Evolutionary conservation across 1,140 invertebrate genomes (phyloP), one percentile per base, ranked within the genome.

Genomic region (Lethrus apterus): DNA sequence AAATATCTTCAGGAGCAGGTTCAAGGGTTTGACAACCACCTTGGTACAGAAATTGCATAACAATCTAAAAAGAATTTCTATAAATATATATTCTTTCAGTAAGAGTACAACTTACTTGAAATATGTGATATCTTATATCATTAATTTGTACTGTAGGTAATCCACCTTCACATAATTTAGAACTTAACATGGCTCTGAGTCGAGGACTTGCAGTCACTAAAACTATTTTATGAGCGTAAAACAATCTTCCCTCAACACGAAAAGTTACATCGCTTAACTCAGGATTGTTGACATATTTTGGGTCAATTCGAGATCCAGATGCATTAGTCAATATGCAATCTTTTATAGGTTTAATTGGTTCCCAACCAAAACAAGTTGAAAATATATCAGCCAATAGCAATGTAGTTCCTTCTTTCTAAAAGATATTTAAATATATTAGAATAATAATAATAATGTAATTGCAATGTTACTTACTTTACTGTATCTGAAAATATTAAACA

Each of bases 211-310:
- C 89, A 8, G 89, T 93, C 15, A 93, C 86, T 20, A 94, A 70
- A 19, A 94, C 88, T 41, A 93, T 93, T 73, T 92, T 93, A 65
- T 94, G 91, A 1, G 89, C 90, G 65, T 93, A 93, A 67, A 94
- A 93, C n/a, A 93, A 75, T 43, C 86, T 76, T 1, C 88, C 88
- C 69, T 93, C 89, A 7, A 94, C 89, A 58, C 87, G 76, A 63
- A 93, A 93, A 49, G 89, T 89, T 14, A 93, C 88, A 67, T 93
- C 90, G 54, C 86, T 88, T 8, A 93, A 72, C 58, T 90, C 89
- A 0, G 88, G 86, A 71, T 93, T 93, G 68, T 93, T 93, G 35
- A 93, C 88, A 70, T 90, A 93, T 59, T 89, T 87, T 1, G 88
- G 86, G 70, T 92, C 89, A 50, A 91, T 90, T 38, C 86, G 73